These are phyloP conservation scores for Blastomussa wellsi DNA, from an alignment of 92 coral and sea anemone genomes.

Conservation along the genomic window DNA sequence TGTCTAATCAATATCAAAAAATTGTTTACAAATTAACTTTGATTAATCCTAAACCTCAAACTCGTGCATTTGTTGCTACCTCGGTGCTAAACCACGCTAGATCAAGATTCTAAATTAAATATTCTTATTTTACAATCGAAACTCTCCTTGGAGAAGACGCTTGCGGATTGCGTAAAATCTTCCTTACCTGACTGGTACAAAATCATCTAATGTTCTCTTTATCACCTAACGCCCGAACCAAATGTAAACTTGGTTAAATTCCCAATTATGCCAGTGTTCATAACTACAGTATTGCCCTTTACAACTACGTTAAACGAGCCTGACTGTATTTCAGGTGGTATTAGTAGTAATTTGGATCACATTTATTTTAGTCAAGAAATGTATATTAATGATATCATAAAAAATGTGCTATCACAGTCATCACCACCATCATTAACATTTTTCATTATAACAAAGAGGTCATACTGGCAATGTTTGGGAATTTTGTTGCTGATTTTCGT, in stretches of 20 bases:
- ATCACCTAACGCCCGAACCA: not conserved
- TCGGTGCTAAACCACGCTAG: not conserved
- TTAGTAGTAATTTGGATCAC: not conserved
- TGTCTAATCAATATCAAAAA: not conserved
- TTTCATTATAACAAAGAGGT: not conserved
- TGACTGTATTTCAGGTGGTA: not conserved
- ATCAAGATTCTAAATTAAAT: not conserved
- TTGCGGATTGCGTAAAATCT: not conserved
- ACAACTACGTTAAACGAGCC: not conserved
- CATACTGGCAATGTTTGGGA: not conserved
- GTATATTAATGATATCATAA: not conserved
- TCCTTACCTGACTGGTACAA: not conserved
- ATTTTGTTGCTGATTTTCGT: not conserved
- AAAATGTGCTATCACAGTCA: not conserved
- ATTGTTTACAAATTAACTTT: not conserved
- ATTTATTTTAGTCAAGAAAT: not conserved
- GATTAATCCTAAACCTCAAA: not conserved
- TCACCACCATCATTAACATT: not conserved
- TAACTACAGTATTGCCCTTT: not conserved
- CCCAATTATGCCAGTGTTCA: no score
- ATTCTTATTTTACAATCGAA: not conserved
- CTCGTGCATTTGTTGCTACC: not conserved
- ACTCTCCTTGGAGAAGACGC: not conserved
- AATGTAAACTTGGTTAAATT: no score
- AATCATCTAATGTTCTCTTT: not conserved